Percentiles rank a stretch among this genome's conserved stretches.
These are phyloP conservation scores for Neostethus bicornis DNA, from an alignment of 2,797 vertebrate genomes.

Conservation along the genomic window DNA sequence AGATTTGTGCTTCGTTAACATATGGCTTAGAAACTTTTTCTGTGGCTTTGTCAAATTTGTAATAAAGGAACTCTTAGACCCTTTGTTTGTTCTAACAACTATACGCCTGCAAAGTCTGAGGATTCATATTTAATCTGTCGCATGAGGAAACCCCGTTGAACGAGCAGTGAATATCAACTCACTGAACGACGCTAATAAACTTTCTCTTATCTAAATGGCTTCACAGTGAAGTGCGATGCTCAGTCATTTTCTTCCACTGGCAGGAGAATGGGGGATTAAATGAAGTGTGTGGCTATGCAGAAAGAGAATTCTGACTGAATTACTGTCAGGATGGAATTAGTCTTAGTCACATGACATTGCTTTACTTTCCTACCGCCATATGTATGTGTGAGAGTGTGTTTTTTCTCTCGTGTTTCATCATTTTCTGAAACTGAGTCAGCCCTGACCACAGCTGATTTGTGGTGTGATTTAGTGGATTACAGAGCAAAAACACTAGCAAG, in stretches of 20 bases:
- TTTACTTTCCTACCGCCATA: background rate
- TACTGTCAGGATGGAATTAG: conserved; percentile 5
- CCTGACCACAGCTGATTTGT: conserved; percentile 38
- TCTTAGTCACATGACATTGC: conserved; percentile 23
- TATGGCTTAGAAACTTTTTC: no score
- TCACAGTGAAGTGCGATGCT: conserved; percentile 24
- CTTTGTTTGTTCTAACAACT: no score
- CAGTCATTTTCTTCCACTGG: conserved; percentile 17
- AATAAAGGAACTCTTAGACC: no score
- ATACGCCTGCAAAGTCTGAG: background rate
- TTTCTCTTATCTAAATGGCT: conserved; percentile 54
- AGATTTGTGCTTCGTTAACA: no score
- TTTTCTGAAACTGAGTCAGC: conserved; percentile 33
- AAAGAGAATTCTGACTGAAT: background rate
- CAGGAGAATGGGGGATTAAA: background rate
- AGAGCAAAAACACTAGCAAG: conserved; percentile 39
- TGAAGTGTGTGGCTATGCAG: background rate
- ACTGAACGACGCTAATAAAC: conserved; percentile 49
- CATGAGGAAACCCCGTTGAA: conserved; percentile 24
- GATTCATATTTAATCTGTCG: conserved; percentile 18
- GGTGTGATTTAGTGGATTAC: conserved; percentile 54
- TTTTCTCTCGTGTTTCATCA: conserved; percentile 13
- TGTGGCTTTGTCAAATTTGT: no score
- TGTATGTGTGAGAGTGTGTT: conserved; percentile 1
- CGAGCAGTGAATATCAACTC: conserved; percentile 23